Evolutionary conservation across 2,797 vertebrate species (phyloP).

Genomic region (Eurystomus glaucurus): DNA sequence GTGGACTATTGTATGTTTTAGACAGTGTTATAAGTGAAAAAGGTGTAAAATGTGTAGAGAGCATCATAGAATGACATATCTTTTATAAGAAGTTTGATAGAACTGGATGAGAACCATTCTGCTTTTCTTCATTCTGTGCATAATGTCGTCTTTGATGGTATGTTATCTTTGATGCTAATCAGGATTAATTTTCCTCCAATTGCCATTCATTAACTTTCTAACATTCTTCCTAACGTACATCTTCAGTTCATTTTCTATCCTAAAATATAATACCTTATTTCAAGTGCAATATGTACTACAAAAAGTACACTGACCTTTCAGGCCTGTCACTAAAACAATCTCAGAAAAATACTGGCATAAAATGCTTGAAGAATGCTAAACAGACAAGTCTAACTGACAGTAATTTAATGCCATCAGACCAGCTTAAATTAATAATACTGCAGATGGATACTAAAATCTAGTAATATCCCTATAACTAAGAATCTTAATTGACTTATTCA

Average conservation of each 20-base stretch:
- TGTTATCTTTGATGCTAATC: background rate
- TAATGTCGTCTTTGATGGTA: background rate
- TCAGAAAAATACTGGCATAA: background rate
- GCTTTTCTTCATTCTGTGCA: background rate
- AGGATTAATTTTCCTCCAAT: background rate
- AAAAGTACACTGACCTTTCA: background rate
- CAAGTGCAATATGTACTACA: background rate
- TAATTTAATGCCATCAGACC: background rate
- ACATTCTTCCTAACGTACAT: background rate
- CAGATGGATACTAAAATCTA: background rate
- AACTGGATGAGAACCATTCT: background rate
- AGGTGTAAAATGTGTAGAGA: background rate
- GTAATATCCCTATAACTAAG: background rate
- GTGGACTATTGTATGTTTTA: fast-evolving
- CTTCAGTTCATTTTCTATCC: background rate
- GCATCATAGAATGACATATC: background rate
- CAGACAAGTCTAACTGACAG: background rate
- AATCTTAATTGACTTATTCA: background rate
- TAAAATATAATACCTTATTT: background rate
- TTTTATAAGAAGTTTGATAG: background rate
- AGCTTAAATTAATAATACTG: background rate
- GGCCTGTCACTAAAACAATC: background rate
- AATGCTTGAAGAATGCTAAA: background rate
- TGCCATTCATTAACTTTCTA: background rate
- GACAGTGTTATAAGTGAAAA: background rate